These are phyloP conservation scores for Agrochola litura DNA, from an alignment of 2,888 invertebrate genomes.

Conservation along the genomic window DNA sequence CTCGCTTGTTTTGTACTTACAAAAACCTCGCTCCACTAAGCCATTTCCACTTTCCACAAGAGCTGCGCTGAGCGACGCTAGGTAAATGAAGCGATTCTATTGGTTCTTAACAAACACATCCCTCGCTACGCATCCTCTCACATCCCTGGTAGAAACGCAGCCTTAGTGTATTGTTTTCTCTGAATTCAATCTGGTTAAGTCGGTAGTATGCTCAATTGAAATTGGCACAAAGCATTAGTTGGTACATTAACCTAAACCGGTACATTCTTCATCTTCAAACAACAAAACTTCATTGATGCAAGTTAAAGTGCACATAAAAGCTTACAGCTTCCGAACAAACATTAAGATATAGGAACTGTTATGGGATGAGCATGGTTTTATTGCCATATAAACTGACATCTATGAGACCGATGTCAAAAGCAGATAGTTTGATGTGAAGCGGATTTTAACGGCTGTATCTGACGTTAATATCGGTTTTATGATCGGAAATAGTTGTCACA, in stretches of 20 bases:
- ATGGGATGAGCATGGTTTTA: conserved; percentile 82
- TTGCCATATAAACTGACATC: conserved; percentile 81
- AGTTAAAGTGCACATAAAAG: conserved; percentile 73
- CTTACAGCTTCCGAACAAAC: conserved; percentile 79
- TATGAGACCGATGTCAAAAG: conserved; percentile 75
- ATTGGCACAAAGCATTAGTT: neutral
- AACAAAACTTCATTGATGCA: conserved; percentile 64
- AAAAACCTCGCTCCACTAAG: no score
- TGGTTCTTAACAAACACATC: no score
- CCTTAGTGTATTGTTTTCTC: no score
- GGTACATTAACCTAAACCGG: neutral
- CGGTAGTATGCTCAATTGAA: neutral
- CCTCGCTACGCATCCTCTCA: no score
- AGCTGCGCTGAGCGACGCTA: no score
- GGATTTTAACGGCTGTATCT: conserved; percentile 66
- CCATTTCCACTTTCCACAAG: no score
- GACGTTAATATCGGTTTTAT: conserved; percentile 66
- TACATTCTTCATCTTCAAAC: conserved; percentile 17
- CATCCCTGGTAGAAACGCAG: no score
- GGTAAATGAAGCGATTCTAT: no score
- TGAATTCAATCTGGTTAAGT: no score
- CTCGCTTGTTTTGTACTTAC: no score
- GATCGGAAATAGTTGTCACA: conserved; percentile 63
- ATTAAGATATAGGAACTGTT: conserved; percentile 80
- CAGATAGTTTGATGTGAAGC: conserved; percentile 71